These are phyloP conservation scores for Notechis scutatus DNA, from an alignment of 2,113 vertebrate genomes.

Conservation along the genomic window DNA sequence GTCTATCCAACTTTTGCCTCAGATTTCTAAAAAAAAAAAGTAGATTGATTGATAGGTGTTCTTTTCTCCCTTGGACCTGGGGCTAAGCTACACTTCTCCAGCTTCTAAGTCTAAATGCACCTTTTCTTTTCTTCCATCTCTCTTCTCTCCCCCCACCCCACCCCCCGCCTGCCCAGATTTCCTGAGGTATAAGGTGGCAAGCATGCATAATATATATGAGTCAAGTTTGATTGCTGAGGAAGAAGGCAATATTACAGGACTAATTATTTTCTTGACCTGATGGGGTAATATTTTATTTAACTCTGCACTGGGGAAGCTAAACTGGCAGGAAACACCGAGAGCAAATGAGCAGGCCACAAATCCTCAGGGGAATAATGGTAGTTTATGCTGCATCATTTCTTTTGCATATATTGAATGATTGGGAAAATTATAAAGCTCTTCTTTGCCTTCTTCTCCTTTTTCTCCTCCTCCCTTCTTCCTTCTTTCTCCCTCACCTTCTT, in stretches of 20 bases:
- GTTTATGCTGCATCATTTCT: constrained; percentile 62
- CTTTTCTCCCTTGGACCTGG: background rate
- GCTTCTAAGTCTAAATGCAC: constrained; percentile 3
- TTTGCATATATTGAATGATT: constrained; percentile 52
- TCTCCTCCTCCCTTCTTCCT: background rate
- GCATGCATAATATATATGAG: constrained; percentile 78
- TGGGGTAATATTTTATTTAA: constrained; percentile 74
- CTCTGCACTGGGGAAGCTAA: constrained; percentile 59
- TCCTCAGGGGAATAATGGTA: constrained; percentile 55
- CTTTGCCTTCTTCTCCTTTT: background rate
- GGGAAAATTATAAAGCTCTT: constrained; percentile 60
- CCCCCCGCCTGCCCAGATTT: background rate
- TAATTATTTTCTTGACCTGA: constrained; percentile 77
- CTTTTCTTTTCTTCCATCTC: constrained; percentile 5
- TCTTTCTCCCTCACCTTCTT: no score
- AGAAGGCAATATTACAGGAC: constrained; percentile 68
- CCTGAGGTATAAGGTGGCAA: constrained; percentile 59
- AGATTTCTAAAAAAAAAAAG: constrained; percentile 15
- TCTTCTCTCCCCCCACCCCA: background rate
- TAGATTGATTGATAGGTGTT: background rate
- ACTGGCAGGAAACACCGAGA: constrained; percentile 56
- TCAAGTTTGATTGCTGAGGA: constrained; percentile 72
- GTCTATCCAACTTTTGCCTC: background rate
- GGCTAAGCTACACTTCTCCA: constrained; percentile 1
- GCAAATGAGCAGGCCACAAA: constrained; percentile 14